Evolutionary conservation across 2,888 invertebrate genomes (phyloP).

Genomic region (Sympetrum striolatum): DNA sequence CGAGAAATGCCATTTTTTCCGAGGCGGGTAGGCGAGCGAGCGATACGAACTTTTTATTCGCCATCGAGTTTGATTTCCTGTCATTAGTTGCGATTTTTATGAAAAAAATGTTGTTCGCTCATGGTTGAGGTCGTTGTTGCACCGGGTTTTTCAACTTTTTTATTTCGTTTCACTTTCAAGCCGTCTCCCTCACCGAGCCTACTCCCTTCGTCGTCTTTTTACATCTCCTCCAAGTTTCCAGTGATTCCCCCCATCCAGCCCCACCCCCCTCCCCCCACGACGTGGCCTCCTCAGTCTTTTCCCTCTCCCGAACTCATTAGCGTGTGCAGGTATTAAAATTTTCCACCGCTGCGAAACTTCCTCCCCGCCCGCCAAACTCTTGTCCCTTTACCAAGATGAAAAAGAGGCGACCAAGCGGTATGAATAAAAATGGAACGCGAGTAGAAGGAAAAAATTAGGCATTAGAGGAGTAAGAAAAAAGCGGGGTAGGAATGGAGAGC

Average conservation of each 20-base stretch:
- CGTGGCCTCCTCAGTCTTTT: neutral
- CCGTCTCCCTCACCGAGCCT: neutral
- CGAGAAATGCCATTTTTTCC: neutral
- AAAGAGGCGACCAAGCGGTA: conserved; percentile 5
- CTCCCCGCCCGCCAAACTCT: neutral
- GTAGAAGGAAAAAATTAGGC: conserved; percentile 17
- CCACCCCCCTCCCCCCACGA: neutral
- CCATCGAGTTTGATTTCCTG: neutral
- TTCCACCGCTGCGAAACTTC: conserved; percentile 22
- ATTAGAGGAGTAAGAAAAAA: neutral
- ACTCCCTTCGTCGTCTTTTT: neutral
- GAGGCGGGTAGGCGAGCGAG: neutral
- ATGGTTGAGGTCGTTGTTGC: neutral
- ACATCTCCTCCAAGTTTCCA: neutral
- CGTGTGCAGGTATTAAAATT: conserved; percentile 39
- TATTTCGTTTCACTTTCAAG: neutral
- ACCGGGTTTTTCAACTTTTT: neutral
- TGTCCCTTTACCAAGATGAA: neutral
- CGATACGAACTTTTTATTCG: neutral
- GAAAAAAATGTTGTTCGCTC: neutral
- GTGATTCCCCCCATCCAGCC: neutral
- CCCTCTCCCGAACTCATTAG: conserved; percentile 23
- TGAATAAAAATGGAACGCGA: conserved; percentile 39
- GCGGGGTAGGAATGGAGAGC: neutral
- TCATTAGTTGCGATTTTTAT: neutral